Conservation (phyloP, 1,140 invertebrate genomes). For the Anastatus disparis region DNA sequence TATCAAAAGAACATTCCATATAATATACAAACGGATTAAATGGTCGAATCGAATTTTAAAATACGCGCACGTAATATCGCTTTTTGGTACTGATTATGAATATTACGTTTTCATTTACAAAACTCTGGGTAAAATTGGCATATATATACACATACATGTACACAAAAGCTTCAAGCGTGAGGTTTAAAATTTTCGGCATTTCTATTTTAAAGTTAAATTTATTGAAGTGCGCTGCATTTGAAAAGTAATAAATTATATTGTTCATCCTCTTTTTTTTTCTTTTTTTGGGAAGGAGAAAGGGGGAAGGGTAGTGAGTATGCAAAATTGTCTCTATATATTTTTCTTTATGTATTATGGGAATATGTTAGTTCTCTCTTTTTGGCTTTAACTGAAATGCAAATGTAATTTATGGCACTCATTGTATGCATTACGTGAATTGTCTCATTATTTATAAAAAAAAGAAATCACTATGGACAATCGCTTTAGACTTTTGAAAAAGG, state of each 20-base stretch:
- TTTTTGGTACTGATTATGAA: background rate
- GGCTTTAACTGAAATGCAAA: background rate
- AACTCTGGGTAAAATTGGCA: background rate
- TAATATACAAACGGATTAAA: background rate
- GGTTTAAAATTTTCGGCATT: conserved; percentile 43
- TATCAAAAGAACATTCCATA: no score
- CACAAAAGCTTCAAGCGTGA: background rate
- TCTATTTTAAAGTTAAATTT: conserved; percentile 50
- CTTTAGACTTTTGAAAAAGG: conserved; percentile 35
- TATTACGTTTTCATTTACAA: conserved; percentile 5
- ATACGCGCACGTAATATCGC: background rate
- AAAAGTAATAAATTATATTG: conserved; percentile 49
- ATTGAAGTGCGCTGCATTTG: conserved; percentile 41
- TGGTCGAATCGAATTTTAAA: background rate
- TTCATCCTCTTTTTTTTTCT: conserved; percentile 6
- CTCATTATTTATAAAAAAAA: conserved; percentile 49
- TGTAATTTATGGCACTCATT: conserved; percentile 53
- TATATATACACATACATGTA: conserved; percentile 1
- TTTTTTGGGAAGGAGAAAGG: no score
- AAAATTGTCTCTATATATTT: no score
- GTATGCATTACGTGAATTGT: conserved; percentile 52
- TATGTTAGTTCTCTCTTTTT: background rate
- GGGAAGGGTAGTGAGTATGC: no score
- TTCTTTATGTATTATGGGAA: no score
- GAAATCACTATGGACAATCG: background rate